phyloP scores from a whole-genome alignment of 2,888 invertebrate genomes.

The Heliconius aoede region DNA sequence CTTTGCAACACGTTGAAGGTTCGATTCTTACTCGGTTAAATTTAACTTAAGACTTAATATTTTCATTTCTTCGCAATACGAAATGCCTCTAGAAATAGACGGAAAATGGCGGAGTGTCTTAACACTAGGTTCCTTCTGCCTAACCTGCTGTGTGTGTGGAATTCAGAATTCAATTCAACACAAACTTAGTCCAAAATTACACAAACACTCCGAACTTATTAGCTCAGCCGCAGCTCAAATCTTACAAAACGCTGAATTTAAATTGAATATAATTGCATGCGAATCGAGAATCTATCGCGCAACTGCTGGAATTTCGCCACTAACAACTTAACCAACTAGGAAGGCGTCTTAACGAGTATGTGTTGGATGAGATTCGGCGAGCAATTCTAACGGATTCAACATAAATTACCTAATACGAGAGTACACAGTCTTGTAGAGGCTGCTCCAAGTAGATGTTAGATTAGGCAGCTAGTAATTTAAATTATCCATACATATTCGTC shows the following conservation, averaged over 20 bases:
- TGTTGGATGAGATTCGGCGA: slow-evolving; percentile 66
- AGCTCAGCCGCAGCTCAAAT: slow-evolving; percentile 26
- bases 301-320: slow-evolving; percentile 43
- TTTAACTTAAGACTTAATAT: too few species aligned
- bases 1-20: too few species aligned
- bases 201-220: slow-evolving; percentile 23
- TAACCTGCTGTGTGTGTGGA: too few species aligned
- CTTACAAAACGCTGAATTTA: slow-evolving; percentile 41
- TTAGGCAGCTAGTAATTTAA: slow-evolving; percentile 15
- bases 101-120: too few species aligned
- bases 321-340: slow-evolving; percentile 48
- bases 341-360: slow-evolving; percentile 61
- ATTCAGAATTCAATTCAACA: background rate
- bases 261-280: slow-evolving; percentile 48
- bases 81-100: too few species aligned
- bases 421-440: slow-evolving; percentile 52
- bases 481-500: background rate
- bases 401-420: slow-evolving; percentile 76
- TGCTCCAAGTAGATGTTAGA: slow-evolving; percentile 10
- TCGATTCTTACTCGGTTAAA: too few species aligned
- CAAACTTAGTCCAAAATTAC: slow-evolving; percentile 2
- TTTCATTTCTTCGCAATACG: too few species aligned
- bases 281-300: slow-evolving; percentile 45
- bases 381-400: slow-evolving; percentile 71
- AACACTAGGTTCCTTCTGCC: too few species aligned